Evolutionary conservation across 2,888 invertebrate species (phyloP).

Genomic region (Cybosia mesomella): DNA sequence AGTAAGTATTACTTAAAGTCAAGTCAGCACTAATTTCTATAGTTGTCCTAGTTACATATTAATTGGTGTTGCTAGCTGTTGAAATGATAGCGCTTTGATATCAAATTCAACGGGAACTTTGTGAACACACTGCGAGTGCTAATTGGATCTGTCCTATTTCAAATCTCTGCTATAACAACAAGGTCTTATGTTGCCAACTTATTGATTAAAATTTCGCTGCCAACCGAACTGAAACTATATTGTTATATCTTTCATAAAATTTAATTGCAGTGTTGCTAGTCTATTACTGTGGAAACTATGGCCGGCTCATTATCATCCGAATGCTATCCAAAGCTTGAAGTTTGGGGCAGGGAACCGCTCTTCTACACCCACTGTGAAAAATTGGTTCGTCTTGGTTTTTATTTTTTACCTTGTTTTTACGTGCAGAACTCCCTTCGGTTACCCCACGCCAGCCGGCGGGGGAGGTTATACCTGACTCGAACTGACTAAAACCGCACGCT

Average conservation of each 20-base stretch:
- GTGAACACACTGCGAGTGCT: constrained; percentile 4
- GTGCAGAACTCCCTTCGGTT: too few species aligned
- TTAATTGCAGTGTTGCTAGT: neutral
- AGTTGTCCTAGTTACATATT: constrained; percentile 5
- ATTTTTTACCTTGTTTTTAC: too few species aligned
- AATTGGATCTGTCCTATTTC: neutral
- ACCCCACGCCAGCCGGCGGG: too few species aligned
- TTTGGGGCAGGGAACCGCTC: neutral
- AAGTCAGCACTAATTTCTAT: neutral
- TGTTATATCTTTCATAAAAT: neutral
- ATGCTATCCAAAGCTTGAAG: neutral
- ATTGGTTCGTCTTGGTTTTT: neutral
- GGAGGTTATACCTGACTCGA: too few species aligned
- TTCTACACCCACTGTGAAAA: neutral
- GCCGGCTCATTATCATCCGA: neutral
- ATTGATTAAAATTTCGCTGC: neutral
- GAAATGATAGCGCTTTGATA: neutral
- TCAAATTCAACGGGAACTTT: constrained; percentile 1
- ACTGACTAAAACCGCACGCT: too few species aligned
- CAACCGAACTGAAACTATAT: neutral
- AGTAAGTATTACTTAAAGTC: too few species aligned
- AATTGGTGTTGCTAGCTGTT: neutral
- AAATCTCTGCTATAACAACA: neutral
- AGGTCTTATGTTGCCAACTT: neutral
- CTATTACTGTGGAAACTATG: neutral